Evolutionary conservation across 2,888 invertebrate species (phyloP).

Genomic region (Drosophila acutilabella): DNA sequence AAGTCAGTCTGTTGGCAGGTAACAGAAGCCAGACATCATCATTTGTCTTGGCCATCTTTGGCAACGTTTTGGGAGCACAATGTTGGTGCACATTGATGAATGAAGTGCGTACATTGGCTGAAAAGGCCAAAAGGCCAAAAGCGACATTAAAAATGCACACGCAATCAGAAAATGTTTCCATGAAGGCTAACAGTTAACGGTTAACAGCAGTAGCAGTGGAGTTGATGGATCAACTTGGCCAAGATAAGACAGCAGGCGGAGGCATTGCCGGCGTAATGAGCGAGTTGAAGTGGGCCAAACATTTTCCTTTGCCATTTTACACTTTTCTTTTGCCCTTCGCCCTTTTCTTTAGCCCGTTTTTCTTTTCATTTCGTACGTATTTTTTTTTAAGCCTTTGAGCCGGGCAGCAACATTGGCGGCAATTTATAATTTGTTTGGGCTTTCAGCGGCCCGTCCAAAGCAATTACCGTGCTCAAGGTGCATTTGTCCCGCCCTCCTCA

Average conservation of each 20-base stretch:
- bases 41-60: conserved; percentile 64
- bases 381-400: conserved; percentile 54
- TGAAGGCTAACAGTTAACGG: conserved; percentile 38
- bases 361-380: not conserved
- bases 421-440: conserved; percentile 74
- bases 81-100: conserved; percentile 70
- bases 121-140: conserved; percentile 51
- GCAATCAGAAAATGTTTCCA: conserved; percentile 75
- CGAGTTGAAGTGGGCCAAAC: conserved; percentile 55
- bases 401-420: conserved; percentile 48
- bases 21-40: conserved; percentile 58
- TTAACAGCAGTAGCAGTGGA: conserved; percentile 25
- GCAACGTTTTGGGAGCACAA: conserved; percentile 41
- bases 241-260: conserved; percentile 63
- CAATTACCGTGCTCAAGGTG: conserved; percentile 68
- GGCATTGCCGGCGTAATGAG: conserved; percentile 64
- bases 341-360: not conserved
- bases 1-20: conserved; percentile 20
- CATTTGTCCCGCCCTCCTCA: conserved; percentile 25
- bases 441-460: conserved; percentile 72
- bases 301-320: conserved; percentile 4
- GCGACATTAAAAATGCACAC: conserved; percentile 77
- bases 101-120: conserved; percentile 68
- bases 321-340: not conserved
- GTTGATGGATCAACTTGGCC: conserved; percentile 70